Evolutionary conservation across 1,140 invertebrate species (phyloP), one percentile per base, ranked within the genome.

Genomic region (Steinernema feltiae): DNA sequence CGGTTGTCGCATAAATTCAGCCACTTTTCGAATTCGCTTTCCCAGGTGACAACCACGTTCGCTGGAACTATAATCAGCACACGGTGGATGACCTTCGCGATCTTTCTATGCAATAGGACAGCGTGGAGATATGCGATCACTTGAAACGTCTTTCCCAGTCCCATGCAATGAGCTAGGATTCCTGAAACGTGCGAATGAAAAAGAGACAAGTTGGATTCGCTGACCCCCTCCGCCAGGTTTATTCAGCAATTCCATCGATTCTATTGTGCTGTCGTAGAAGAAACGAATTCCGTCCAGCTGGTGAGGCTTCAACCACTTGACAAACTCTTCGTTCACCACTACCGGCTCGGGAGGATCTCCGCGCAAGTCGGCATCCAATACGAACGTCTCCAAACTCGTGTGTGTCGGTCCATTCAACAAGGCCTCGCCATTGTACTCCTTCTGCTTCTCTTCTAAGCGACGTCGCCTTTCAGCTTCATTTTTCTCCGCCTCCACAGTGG

Each of bases 241-340:
- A 89, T 88, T 18, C 97, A 97, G 32, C 93, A 46, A 46, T 12
- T 46, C 41, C n/a, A 46, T 7, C 7, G 41, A 46, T 46, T 46
- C 41, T 7, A 46, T 97, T 0, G 98, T 94, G 90, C 97, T 99
- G 86, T 99, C 94, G 87, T 97, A 99, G 94, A 99, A 98, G 87
- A 99, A 99, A 85, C 95, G 95, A 0, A 99, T 97, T 32, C 97
- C 97, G 90, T 99, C 97, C 75, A 96, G 90, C 88, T 99, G 97
- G 92, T 99, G 97, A 21, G 97, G 97, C 72, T 96, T 89, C 1
- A 99, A 89, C 70, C 98, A 91, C 84, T 93, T 93, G 32, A 92
- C 91, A 17, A 98, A 88, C 0, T 93, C 82, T 2, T 95, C 95
- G 90, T 99, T 95, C 0, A 98, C 94, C 3, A 96, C 94, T 2